Percentiles rank a stretch among this genome's conserved stretches.
Conservation (phyloP, 2,113 vertebrate genomes). For the Pelvicachromis taeniatus region DNA sequence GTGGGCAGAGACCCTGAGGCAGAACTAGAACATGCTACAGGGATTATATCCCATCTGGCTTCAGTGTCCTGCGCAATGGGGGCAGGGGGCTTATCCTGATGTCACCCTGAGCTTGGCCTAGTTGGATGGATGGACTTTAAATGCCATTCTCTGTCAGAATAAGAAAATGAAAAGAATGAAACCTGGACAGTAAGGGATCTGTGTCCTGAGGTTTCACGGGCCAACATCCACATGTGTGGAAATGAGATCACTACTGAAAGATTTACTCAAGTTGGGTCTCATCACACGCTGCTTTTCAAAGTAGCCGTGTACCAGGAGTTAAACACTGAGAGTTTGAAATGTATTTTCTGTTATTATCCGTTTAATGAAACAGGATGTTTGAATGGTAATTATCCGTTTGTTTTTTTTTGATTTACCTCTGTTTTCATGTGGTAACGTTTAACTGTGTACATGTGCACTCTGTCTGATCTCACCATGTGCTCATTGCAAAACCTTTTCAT, state of each 20-base stretch:
- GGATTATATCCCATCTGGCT: slow-evolving; percentile 8
- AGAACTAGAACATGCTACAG: neutral
- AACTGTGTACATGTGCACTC: neutral
- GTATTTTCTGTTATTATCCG: neutral
- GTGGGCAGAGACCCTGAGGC: neutral
- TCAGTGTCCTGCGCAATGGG: neutral
- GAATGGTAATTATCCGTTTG: neutral
- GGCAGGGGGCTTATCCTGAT: neutral
- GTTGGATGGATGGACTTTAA: neutral
- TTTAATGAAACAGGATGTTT: neutral
- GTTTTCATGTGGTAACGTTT: neutral
- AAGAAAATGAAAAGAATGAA: neutral
- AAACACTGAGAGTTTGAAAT: neutral
- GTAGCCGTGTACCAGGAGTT: neutral
- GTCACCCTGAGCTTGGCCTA: neutral
- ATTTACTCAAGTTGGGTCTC: neutral
- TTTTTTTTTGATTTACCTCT: neutral
- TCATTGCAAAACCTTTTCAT: neutral
- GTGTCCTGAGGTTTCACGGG: neutral
- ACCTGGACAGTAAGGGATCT: neutral
- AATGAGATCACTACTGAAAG: neutral
- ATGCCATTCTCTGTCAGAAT: neutral
- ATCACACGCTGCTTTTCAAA: neutral
- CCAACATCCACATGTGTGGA: neutral
- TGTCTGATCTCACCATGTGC: neutral